Evolutionary conservation across 1,140 invertebrate species (phyloP).

Genomic region (Trichonephila inaurata): DNA sequence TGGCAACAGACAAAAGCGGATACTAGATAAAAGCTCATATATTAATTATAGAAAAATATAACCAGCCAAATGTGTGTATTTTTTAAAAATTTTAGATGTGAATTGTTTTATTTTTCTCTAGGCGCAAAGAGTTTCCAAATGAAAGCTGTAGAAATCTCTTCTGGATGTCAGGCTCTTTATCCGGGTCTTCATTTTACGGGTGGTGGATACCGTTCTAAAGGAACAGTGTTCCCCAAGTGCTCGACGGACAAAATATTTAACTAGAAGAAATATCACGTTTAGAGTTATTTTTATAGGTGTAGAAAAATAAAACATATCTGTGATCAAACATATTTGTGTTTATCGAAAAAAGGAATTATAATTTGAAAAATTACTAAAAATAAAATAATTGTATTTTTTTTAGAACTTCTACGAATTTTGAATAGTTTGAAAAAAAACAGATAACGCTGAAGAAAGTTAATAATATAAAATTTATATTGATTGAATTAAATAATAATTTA

Average conservation of each 20-base stretch:
- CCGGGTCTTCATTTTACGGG: no score
- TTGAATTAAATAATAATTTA: no score
- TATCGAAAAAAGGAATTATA: no score
- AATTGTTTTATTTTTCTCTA: background rate
- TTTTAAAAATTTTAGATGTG: background rate
- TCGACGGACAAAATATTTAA: background rate
- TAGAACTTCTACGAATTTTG: no score
- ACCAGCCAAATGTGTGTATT: background rate
- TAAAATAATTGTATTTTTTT: no score
- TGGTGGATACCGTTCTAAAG: background rate
- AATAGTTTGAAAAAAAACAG: no score
- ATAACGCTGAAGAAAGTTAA: no score
- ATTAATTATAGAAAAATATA: background rate
- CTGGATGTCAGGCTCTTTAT: background rate
- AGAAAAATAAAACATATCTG: no score
- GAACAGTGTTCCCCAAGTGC: background rate
- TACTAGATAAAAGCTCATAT: background rate
- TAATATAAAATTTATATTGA: no score
- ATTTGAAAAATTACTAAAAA: no score
- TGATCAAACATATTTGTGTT: no score
- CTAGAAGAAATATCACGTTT: background rate
- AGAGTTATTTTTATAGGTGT: no score
- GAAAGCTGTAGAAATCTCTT: background rate
- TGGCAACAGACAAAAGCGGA: background rate
- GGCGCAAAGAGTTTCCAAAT: background rate